phyloP scores from a whole-genome alignment of 2,888 invertebrate species.

The Xanthorhoe spadicearia region DNA sequence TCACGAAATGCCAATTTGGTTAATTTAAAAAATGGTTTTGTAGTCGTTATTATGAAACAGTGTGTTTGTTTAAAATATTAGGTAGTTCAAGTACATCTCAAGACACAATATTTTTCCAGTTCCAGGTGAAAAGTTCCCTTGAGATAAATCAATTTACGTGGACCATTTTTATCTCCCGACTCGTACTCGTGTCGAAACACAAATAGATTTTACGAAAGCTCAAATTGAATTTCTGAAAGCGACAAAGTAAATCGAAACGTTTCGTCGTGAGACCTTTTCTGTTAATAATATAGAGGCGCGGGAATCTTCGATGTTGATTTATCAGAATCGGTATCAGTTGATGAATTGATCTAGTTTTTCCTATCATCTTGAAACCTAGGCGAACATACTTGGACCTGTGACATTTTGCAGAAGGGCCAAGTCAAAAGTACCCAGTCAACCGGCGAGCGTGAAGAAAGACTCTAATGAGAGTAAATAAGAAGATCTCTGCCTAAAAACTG shows the following conservation, averaged over 20 bases:
- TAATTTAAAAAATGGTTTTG: too few species aligned
- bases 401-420: too few species aligned
- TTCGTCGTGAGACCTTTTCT: conserved; percentile 47
- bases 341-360: neutral
- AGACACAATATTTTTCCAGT: conserved; percentile 11
- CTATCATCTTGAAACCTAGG: too few species aligned
- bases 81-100: conserved; percentile 1
- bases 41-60: too few species aligned
- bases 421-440: too few species aligned
- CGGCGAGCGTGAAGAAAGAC: too few species aligned
- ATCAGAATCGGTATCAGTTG: conserved; percentile 17
- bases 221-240: conserved; percentile 57
- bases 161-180: conserved; percentile 50
- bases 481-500: too few species aligned
- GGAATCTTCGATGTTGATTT: conserved; percentile 38
- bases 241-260: conserved; percentile 52
- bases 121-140: conserved; percentile 22
- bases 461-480: too few species aligned
- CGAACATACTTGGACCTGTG: too few species aligned
- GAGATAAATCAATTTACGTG: conserved; percentile 54
- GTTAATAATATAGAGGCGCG: conserved; percentile 40
- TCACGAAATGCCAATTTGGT: too few species aligned
- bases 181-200: conserved; percentile 51
- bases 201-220: conserved; percentile 57
- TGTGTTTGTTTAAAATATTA: neutral